Conservation (phyloP, 1,140 invertebrate genomes). For the Mactra quadrangularis region DNA sequence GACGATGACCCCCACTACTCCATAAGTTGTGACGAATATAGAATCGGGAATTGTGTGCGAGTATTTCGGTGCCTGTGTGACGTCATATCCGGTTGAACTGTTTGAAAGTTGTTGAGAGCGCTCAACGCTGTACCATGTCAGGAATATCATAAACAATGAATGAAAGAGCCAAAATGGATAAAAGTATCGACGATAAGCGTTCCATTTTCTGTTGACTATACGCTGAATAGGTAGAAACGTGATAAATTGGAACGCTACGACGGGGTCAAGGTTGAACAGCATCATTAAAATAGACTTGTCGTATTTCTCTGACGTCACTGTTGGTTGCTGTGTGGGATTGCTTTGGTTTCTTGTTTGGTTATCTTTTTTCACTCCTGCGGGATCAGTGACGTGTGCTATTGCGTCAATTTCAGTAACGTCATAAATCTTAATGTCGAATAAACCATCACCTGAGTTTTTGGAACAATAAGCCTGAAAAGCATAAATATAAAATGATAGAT, state of each 20-base stretch:
- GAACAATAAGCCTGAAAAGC: conserved; percentile 52
- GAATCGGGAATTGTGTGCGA: conserved; percentile 6
- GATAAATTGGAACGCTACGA: conserved; percentile 61
- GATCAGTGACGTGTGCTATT: neutral
- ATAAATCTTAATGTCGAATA: conserved; percentile 70
- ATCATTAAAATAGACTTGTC: conserved; percentile 63
- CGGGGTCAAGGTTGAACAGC: conserved; percentile 51
- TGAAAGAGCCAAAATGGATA: conserved; percentile 62
- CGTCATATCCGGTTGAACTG: neutral
- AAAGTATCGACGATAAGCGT: conserved; percentile 49
- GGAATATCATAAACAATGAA: conserved; percentile 47
- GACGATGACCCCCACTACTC: conserved; percentile 48
- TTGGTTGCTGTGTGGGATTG: conserved; percentile 22
- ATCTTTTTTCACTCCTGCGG: neutral
- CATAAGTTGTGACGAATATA: conserved; percentile 13
- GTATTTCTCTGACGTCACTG: too few species aligned
- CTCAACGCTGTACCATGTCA: conserved; percentile 61
- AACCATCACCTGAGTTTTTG: conserved; percentile 57
- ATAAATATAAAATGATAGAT: neutral
- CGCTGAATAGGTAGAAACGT: conserved; percentile 53
- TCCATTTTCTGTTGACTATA: conserved; percentile 66
- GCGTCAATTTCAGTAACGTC: conserved; percentile 70
- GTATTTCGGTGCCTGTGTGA: conserved; percentile 12
- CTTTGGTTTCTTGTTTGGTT: neutral
- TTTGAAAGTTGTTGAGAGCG: conserved; percentile 8